Evolutionary conservation across 2,888 invertebrate genomes (phyloP), one percentile per base, ranked within the genome.

Genomic region (Cremastobaeus sp.): DNA sequence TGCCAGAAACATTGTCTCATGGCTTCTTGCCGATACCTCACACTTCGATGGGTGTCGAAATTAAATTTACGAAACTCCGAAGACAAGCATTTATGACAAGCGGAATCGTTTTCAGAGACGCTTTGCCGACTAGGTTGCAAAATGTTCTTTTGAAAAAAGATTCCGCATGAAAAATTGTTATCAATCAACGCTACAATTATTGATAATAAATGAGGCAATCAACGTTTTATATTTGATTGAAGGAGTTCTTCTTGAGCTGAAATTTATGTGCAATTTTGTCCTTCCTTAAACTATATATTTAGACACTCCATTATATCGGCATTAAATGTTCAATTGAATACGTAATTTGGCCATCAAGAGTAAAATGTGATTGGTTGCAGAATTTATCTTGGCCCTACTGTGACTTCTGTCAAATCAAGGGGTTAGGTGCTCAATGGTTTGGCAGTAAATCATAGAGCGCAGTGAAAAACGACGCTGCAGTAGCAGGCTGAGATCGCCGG

Each of bases 391-490:
- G 39, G 20, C 20, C 11, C 39, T 14, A 47, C 48, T 25, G 47
- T 30, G 55, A 69, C 57, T 62, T 52, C 43, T 68, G 76, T 76
- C 73, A 66, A 74, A 64, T 60, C 66, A 50, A 62, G 64, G 59
- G 70, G 74, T 72, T 74, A 64, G 35, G 57, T 52, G 74, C 70
- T 78, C 78, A 74, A 78, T 80, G 77, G 78, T 72, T 65, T 45
- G 65, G 76, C 70, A 71, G 77, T 80, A 81, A 81, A 80, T 80
- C 79, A 81, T 55, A 50, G 30, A 68, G 76, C 73, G 68, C 59
- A 48, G 75, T 21, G 57, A 74, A 76, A 75, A 72, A 72, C 39
- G 66, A 77, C 76, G 73, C 71, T 73, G 71, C 76, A 57, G 79
- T 71, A 80, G 76, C 75, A 73, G 43, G 69, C 72, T 62, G 73